phyloP scores from a whole-genome alignment of 1,140 invertebrate species.

The Saccostrea echinata region DNA sequence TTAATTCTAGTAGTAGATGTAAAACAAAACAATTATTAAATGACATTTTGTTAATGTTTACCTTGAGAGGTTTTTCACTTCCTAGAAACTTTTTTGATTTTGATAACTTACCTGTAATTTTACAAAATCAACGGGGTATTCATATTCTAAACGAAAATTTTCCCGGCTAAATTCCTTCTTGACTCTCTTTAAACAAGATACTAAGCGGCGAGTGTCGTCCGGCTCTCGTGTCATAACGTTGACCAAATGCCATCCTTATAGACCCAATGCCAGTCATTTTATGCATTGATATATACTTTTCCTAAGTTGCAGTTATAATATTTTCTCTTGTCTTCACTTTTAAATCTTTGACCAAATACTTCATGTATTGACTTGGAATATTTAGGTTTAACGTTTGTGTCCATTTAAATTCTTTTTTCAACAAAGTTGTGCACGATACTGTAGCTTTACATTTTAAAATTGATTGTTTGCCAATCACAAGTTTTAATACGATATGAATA shows the following conservation, averaged over 20 bases:
- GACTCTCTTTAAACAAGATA: not conserved
- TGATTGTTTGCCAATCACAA: too few relatives aligned
- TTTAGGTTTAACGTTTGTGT: not conserved
- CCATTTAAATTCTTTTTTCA: not conserved
- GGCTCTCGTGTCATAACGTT: not conserved
- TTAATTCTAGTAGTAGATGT: too few relatives aligned
- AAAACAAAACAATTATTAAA: too few relatives aligned
- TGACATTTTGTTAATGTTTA: too few relatives aligned
- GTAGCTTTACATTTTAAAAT: too few relatives aligned
- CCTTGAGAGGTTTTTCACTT: too few relatives aligned
- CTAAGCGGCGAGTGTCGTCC: not conserved
- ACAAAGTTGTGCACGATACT: not conserved
- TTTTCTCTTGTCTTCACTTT: not conserved
- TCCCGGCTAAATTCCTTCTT: not conserved
- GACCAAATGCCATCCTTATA: not conserved
- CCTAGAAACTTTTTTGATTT: too few relatives aligned
- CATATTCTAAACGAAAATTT: not conserved
- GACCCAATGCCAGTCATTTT: not conserved
- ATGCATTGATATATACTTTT: not conserved
- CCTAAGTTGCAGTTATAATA: not conserved
- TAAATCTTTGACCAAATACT: not conserved
- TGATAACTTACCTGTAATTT: not conserved
- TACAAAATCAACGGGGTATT: not conserved
- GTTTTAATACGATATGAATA: not conserved
- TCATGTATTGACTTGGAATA: not conserved